A percentile compares a stretch with the other conserved stretches of the same genome.
Evolutionary conservation across 2,888 invertebrate species (phyloP).

Genomic region (Polymixis flavicincta): DNA sequence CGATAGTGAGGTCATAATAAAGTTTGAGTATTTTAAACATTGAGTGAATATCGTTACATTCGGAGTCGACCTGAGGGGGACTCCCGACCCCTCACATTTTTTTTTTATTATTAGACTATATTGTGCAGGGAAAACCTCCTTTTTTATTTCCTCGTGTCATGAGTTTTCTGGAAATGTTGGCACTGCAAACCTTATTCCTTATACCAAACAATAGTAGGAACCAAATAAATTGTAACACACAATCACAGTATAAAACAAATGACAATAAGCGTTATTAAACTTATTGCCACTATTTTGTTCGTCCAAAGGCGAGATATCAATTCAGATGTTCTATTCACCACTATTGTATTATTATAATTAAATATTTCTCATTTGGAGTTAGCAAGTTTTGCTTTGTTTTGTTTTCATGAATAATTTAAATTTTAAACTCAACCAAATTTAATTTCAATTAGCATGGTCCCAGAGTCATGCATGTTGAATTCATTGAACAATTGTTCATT

Average conservation of each 20-base stretch:
- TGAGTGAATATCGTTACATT: too few species aligned
- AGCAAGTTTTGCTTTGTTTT: background rate
- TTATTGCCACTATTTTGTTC: background rate
- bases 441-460: slow-evolving; percentile 9
- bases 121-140: too few species aligned
- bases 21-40: too few species aligned
- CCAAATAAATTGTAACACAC: background rate
- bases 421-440: background rate
- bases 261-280: too few species aligned
- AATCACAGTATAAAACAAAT: background rate
- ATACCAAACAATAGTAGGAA: too few species aligned
- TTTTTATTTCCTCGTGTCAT: too few species aligned
- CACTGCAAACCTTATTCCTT: too few species aligned
- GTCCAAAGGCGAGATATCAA: background rate
- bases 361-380: slow-evolving; percentile 1
- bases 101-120: too few species aligned
- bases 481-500: slow-evolving; percentile 14
- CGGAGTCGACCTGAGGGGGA: too few species aligned
- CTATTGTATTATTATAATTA: slow-evolving; percentile 3
- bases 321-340: background rate
- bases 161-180: too few species aligned
- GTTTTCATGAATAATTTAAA: slow-evolving; percentile 6
- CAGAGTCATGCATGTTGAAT: background rate
- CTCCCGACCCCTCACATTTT: too few species aligned
- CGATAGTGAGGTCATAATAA: too few species aligned